A percentile compares a stretch with the other conserved stretches of the same genome.
Conservation (phyloP, 2,888 invertebrate genomes). For the Erpobdella octoculata region DNA sequence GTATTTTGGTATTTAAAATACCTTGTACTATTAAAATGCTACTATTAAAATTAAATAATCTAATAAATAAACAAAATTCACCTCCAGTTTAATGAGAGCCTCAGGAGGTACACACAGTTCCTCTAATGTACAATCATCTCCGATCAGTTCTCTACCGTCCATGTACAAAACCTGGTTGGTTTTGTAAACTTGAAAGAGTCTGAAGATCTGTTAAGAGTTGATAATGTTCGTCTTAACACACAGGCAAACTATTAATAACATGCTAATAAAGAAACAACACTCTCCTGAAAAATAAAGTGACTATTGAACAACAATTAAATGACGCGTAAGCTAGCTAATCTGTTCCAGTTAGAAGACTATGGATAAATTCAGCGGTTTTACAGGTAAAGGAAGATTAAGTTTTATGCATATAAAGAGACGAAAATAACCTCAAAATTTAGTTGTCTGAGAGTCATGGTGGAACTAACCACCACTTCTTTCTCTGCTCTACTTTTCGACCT, state of each 20-base stretch:
- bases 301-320: not conserved
- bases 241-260: not conserved
- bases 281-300: not conserved
- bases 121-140: constrained; percentile 5
- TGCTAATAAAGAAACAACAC: not conserved
- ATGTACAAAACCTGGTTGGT: constrained; percentile 2
- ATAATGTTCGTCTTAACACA: not conserved
- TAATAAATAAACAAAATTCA: not conserved
- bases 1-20: too few relatives aligned
- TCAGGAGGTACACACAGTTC: constrained; percentile 9
- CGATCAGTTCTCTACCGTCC: constrained; percentile 13
- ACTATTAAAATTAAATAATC: not conserved
- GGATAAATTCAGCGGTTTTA: too few relatives aligned
- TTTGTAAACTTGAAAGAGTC: constrained; percentile 12
- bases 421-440: constrained; percentile 10
- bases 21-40: not conserved
- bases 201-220: not conserved
- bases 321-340: not conserved
- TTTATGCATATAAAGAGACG: not conserved
- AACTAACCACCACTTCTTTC: not conserved
- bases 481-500: not conserved
- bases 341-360: not conserved
- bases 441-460: constrained; percentile 12
- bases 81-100: constrained; percentile 18
- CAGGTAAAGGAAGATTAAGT: too few relatives aligned